Base-by-base conservation (phyloP, 2,888 invertebrate genomes). In the Hofmannophila pseudospretella region DNA sequence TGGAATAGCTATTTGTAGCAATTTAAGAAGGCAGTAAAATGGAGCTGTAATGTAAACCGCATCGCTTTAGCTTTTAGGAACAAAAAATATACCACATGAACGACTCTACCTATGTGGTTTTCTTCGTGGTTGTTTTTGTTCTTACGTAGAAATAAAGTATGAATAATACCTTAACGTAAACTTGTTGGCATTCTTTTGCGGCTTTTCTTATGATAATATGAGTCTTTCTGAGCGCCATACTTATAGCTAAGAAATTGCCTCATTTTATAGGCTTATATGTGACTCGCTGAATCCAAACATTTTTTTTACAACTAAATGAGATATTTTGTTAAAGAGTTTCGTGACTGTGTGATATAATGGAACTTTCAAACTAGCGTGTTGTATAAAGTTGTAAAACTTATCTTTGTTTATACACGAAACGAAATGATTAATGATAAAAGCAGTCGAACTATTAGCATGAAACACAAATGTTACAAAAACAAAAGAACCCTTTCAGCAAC, bases 41-140 rank as follows among this genome's bases (percentile, higher is more conserved):
- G 23, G n/a, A 9, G 39, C 23, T 41, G 20, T 29, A 22, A 28
- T 29, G 34, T 28, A 36, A 41, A 42, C 39, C 41, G 28, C 41
- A 37, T 37, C 29, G 32, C 34, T 49, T 41, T 32, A 11, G 20
- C 22, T 16, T 28, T 20, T 40, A 22, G 4, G n/a, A 14, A 25
- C 7, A 14, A 32, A 25, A 22, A 33, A 25, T n/a, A 14, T 11
- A 33, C 33, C 32, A 22, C 32, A 32, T 22, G 12, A 14, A 31
- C n/a, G 4, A 12, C 19, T 22, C n/a, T n/a, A n/a, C n/a, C n/a
- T n/a, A 11, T 32, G 32, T 22, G 32, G 32, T 23, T 23, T n/a
- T 4, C n/a, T 23, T 23, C n/a, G 23, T 4, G 20, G 20, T 8
- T 3, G 2, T 8, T 4, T 8, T 20, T 5, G 20, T 5, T 19